Evolutionary conservation across 92 coral and sea anemone species (phyloP).

Genomic region (Porites cylindrica): DNA sequence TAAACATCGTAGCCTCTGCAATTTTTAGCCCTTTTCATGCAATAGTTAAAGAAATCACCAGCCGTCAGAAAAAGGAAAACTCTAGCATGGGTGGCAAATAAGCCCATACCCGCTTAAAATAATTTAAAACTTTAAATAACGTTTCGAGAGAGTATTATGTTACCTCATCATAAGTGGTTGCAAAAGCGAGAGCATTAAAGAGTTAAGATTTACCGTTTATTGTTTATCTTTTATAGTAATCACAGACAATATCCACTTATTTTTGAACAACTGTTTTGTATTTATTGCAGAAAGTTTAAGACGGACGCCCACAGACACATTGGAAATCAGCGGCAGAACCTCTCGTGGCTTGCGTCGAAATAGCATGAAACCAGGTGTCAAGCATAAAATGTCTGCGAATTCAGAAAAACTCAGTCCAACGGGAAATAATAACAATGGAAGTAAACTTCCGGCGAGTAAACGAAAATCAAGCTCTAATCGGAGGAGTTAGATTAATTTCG

Average conservation of each 20-base stretch:
- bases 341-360: constrained; percentile 78
- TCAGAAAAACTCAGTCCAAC: constrained; percentile 31
- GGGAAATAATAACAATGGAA: constrained; percentile 18
- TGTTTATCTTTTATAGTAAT: background rate
- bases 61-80: too few species aligned
- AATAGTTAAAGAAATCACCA: too few species aligned
- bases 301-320: constrained; percentile 73
- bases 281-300: constrained; percentile 69
- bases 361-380: constrained; percentile 59
- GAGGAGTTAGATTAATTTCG: background rate
- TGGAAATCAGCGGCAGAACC: constrained; percentile 73
- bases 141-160: too few species aligned
- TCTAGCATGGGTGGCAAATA: too few species aligned
- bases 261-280: background rate
- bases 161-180: too few species aligned
- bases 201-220: background rate
- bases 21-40: too few species aligned
- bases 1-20: too few species aligned
- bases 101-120: too few species aligned
- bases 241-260: background rate
- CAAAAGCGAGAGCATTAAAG: too few species aligned
- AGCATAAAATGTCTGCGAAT: constrained; percentile 26
- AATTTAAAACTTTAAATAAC: too few species aligned
- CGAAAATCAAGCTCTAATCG: constrained; percentile 35
- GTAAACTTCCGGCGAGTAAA: constrained; percentile 20